Evolutionary conservation across 2,797 vertebrate genomes (phyloP).

Genomic region (Intellagama lesueurii): DNA sequence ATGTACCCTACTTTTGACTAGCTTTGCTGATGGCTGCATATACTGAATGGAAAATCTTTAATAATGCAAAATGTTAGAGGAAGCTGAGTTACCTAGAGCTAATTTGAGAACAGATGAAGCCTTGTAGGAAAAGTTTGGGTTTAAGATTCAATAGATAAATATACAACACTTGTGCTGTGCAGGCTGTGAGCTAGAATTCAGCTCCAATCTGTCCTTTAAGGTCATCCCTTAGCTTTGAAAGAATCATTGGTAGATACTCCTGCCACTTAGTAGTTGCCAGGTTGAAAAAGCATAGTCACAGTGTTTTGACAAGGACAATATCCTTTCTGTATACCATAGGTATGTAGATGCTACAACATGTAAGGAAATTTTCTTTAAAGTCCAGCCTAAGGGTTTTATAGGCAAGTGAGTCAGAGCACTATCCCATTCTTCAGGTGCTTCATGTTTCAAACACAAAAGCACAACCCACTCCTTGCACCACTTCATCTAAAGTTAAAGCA

Average conservation of each 20-base stretch:
- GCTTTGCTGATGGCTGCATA: slow-evolving; percentile 28
- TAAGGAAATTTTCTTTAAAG: neutral
- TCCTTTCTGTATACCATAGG: neutral
- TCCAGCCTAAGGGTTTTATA: neutral
- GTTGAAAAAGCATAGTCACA: neutral
- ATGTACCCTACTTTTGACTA: slow-evolving; percentile 21
- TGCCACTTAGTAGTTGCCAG: neutral
- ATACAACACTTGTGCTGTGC: neutral
- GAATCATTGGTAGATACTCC: neutral
- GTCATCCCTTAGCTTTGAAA: neutral
- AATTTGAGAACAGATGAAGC: slow-evolving; percentile 43
- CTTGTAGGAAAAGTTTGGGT: neutral
- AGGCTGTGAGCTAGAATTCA: neutral
- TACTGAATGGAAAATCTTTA: slow-evolving; percentile 47
- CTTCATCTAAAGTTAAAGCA: neutral
- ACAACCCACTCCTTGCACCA: neutral
- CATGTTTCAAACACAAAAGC: neutral
- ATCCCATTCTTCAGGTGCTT: neutral
- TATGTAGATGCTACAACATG: neutral
- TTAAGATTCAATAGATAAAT: neutral
- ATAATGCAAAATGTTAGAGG: slow-evolving; percentile 41
- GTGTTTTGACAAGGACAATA: neutral
- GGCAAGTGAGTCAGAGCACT: neutral
- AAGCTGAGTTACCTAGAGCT: slow-evolving; percentile 11
- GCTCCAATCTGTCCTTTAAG: neutral